Evolutionary conservation across 2,113 vertebrate genomes (phyloP).

Genomic region (Malurus melanocephalus): DNA sequence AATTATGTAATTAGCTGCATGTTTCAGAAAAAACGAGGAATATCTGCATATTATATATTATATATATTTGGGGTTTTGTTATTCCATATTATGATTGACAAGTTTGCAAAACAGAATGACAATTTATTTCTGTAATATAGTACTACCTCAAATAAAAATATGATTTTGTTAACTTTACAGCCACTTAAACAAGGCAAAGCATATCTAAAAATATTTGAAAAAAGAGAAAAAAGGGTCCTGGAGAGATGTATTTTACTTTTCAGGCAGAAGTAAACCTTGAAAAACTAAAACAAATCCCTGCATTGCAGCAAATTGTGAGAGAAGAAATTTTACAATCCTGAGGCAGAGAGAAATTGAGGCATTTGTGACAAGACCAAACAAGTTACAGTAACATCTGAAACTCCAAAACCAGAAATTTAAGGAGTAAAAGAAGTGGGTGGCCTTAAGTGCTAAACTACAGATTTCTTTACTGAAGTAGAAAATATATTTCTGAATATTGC

Average conservation of each 20-base stretch:
- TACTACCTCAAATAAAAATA: neutral
- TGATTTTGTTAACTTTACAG: neutral
- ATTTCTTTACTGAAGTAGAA: neutral
- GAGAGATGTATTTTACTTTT: neutral
- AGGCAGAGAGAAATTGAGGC: neutral
- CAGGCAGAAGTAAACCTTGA: neutral
- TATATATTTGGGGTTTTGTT: neutral
- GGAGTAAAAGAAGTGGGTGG: neutral
- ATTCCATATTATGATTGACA: neutral
- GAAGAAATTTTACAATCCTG: neutral
- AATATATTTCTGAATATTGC: neutral
- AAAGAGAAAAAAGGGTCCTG: neutral
- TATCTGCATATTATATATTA: neutral
- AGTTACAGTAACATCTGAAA: neutral
- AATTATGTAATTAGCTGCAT: neutral
- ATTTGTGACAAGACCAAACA: neutral
- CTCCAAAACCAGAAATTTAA: neutral
- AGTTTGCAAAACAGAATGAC: neutral
- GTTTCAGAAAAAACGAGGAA: neutral
- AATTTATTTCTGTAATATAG: neutral
- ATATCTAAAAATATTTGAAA: neutral
- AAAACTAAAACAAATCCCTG: neutral
- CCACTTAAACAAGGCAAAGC: neutral
- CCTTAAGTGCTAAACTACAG: neutral
- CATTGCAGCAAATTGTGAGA: neutral